Percentiles rank a stretch among this genome's conserved stretches.
These are phyloP conservation scores for Cremastinae sp. DNA, from an alignment of 2,888 invertebrate genomes.

Conservation along the genomic window DNA sequence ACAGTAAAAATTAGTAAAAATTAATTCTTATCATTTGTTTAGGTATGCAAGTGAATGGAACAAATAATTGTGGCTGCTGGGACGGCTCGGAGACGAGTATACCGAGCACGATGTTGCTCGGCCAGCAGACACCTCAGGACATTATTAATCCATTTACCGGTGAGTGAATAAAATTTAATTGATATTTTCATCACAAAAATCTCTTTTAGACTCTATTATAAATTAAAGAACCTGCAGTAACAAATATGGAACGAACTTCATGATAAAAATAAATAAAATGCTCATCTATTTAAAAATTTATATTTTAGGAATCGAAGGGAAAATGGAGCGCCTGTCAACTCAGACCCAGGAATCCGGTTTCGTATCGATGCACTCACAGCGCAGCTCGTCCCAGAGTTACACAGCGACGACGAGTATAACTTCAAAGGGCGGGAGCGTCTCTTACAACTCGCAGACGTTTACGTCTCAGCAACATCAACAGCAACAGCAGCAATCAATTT, in stretches of 20 bases:
- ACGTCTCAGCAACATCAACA: constrained; percentile 65
- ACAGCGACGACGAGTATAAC: constrained; percentile 78
- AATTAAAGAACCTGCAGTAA: too few species aligned
- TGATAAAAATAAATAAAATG: not conserved
- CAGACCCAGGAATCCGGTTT: constrained; percentile 83
- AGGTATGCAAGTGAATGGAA: constrained; percentile 79
- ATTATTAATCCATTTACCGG: constrained; percentile 77
- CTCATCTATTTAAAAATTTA: constrained; percentile 1
- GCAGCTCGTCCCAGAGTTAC: constrained; percentile 84
- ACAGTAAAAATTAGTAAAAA: not conserved
- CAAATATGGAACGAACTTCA: too few species aligned
- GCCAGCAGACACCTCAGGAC: constrained; percentile 78
- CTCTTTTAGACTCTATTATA: not conserved
- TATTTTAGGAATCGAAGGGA: constrained; percentile 75
- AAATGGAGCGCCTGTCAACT: constrained; percentile 78
- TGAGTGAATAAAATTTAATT: constrained; percentile 55
- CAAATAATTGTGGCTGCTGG: constrained; percentile 77
- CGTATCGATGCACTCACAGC: constrained; percentile 84
- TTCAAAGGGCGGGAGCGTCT: constrained; percentile 83
- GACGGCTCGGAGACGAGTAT: constrained; percentile 76
- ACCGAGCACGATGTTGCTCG: constrained; percentile 77
- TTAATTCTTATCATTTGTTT: constrained; percentile 27
- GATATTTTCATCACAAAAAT: not conserved
- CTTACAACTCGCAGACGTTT: constrained; percentile 77
- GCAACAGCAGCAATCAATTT: constrained; percentile 73